These are phyloP conservation scores for Piprites chloris DNA, from an alignment of 2,113 vertebrate genomes.

Conservation along the genomic window DNA sequence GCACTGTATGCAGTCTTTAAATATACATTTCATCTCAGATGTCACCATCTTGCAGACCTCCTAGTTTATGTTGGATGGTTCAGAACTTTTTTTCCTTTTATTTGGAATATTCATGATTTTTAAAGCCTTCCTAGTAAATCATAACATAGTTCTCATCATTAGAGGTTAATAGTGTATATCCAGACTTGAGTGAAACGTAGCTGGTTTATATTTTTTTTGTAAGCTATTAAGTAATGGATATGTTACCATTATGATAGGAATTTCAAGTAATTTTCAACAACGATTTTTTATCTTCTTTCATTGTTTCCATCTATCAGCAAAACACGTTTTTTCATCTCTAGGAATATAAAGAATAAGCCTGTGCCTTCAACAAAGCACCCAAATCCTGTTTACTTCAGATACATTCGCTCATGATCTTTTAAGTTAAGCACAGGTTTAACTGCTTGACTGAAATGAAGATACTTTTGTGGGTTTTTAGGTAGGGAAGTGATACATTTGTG, in stretches of 20 bases:
- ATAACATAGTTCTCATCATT: not conserved
- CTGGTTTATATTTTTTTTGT: not conserved
- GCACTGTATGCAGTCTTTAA: not conserved
- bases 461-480: not conserved
- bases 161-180: not conserved
- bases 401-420: not conserved
- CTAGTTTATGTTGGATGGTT: not conserved
- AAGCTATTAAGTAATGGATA: not conserved
- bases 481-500: not conserved
- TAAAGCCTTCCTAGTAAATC: not conserved
- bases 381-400: not conserved
- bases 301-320: not conserved
- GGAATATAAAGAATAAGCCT: not conserved
- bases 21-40: not conserved
- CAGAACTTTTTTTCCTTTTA: not conserved
- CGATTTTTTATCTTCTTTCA: not conserved
- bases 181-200: not conserved
- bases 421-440: not conserved
- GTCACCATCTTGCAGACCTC: not conserved
- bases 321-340: not conserved
- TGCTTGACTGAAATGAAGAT: not conserved
- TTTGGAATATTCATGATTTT: not conserved
- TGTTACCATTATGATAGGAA: not conserved
- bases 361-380: not conserved
- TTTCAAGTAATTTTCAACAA: not conserved